Evolutionary conservation across 2,888 invertebrate genomes (phyloP), one percentile per base, ranked within the genome.

Genomic region (Tipula vernalis): DNA sequence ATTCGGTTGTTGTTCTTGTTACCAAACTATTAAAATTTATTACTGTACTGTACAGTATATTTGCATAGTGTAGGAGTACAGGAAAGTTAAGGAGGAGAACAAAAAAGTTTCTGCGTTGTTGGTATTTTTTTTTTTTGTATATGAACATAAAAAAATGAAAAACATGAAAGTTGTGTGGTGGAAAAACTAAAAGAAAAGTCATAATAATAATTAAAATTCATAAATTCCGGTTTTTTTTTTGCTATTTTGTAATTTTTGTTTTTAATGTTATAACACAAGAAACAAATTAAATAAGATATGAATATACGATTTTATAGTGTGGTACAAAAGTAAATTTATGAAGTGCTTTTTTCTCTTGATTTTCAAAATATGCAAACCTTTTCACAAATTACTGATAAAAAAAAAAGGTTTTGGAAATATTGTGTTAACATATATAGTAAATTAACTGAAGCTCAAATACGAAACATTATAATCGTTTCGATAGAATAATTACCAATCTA

Each of bases 171-270:
- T 71, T 71, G 71, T 71, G 71, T 71, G 71, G 71, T 28, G 10
- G 71, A 71, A 71, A 71, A 71, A 71, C 71, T 71, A 71, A 71
- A 71, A 71, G 71, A 71, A 71, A 71, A 71, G 71, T 71, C 71
- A 18, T 71, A 71, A 71, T 71, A 71, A 71, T 71, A 71, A 71
- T 71, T 71, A 71, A 71, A 71, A 71, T 71, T 71, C 71, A 71
- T 71, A 71, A 71, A 71, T 71, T 71, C 71, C 3, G 2, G 28
- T 71, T 18, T 71, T 18, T 71, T 71, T 18, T 71, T 18, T 71
- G 15, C 18, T 51, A n/a, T 51, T 51, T 47, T 41, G 41, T 41
- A 8, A 47, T 13, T 57, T 57, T 71, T 28, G 3, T 71, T 57
- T 28, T 71, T 71, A 28, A 71, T 71, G 71, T 71, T 28, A 71